Base-by-base conservation (phyloP, 2,888 invertebrate genomes). In the Eurytoma californica region DNA sequence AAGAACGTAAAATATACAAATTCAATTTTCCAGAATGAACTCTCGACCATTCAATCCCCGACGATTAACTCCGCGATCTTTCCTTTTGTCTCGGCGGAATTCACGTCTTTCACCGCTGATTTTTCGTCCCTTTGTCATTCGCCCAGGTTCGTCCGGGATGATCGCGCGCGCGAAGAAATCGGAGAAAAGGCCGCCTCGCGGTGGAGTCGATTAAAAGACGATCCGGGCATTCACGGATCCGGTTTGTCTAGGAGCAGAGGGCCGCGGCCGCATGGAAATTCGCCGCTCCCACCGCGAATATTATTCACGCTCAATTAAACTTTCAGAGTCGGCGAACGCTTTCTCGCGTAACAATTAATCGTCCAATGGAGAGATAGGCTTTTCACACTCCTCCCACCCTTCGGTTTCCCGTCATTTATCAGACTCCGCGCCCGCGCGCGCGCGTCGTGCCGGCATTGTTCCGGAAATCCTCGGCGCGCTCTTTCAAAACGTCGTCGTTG, bases 231-330 rank as follows among this genome's bases (percentile, higher is more conserved):
- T 78, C 80, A 78, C 63, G 66, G 55, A n/a, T 24, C 18, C 7
- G 39, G 60, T 63, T 72, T 20, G 28, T 61, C 51, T 72, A 20
- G 61, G 63, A 74, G 70, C 68, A 74, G 60, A 75, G 58, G 68
- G 28, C 16, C 18, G 30, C 13, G 60, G 51, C 47, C 66, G 58
- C 61, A 76, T 72, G 61, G 58, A 72, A 80, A 73, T 80, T 75
- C 51, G 47, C 68, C 53, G 30, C 39, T 39, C 39, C 39, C 39
- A 39, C 9, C 20, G 57, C 83, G 82, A 86, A 87, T 86, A 87
- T 88, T 88, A 87, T 83, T 87, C 84, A 87, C 86, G 83, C 87
- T 87, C 87, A 87, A 88, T 88, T 88, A 84, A 88, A 86, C 87
- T 86, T 86, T 85, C 83, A 84, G 84, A 86, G 28, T 47, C 53